Base-by-base conservation (phyloP, 2,888 invertebrate species). In the Athrips mouffetella region DNA sequence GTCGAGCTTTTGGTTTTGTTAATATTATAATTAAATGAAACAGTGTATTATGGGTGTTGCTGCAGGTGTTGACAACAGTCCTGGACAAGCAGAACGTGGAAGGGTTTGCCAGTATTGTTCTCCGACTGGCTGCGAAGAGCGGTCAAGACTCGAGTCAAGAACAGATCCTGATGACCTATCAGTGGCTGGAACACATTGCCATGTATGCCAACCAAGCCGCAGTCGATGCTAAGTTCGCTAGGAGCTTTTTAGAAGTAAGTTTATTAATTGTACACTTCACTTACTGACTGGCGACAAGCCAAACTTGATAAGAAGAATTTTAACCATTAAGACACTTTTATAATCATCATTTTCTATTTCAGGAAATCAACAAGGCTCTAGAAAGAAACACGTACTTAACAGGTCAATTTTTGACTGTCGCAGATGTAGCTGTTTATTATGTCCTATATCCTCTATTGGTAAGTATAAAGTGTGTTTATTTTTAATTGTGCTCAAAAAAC, bases 361-460 rank as follows among this genome's bases (percentile, higher is more conserved):
- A 88, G 88, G 85, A 79, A 33, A 70, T 88, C n/a, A 83, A 88
- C 47, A 78, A 63, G 47, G 72, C 80, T 0, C 60, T 88, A 60
- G 71, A 80, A 62, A 78, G 59, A 30, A 81, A 65, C 45, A 73
- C 81, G 15, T 88, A 80, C 55, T 64, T 88, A 52, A 77, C 80
- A 27, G 88, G 88, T 16, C 78, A 84, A 50, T 62, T 61, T 51
- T 49, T 85, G 25, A 92, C 93, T 1, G 79, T 94, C 31, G 91
- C 94, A 6, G 95, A 95, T 76, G 78, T 94, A 51, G 91, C 92
- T 20, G 78, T 92, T 7, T 95, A 92, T 70, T 92, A 93, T 79
- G 84, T 90, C 5, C 76, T 95, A 44, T 89, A 91, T 65, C 89
- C 91, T 61, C 72, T 91, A 58, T 84, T 95, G 90, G 94, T 94